Conservation (phyloP, 2,797 vertebrate genomes). For the Champsocephalus gunnari region DNA sequence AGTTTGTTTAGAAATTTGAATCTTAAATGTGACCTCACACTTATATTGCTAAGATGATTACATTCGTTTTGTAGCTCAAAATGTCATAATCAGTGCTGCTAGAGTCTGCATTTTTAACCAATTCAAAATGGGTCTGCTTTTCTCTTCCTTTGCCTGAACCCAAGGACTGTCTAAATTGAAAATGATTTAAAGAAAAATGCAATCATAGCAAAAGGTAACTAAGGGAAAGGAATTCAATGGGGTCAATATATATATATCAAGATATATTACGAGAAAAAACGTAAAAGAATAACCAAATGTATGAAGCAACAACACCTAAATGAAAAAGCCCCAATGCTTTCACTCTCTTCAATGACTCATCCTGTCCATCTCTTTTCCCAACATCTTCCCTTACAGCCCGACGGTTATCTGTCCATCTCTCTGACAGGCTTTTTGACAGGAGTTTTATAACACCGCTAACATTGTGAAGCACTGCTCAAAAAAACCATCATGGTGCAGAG, state of each 20-base stretch:
- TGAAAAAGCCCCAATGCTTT: constrained; percentile 8
- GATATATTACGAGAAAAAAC: neutral
- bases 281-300: neutral
- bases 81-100: too few relatives aligned
- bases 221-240: neutral
- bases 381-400: constrained; percentile 18
- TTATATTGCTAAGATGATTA: too few relatives aligned
- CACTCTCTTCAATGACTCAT: constrained; percentile 28
- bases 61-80: too few relatives aligned
- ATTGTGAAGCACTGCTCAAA: constrained; percentile 42
- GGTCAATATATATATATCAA: neutral
- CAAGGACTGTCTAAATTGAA: neutral
- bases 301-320: neutral
- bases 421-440: constrained; percentile 27
- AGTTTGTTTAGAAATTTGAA: too few relatives aligned
- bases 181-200: neutral
- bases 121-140: neutral
- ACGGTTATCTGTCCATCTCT: constrained; percentile 17
- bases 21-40: too few relatives aligned
- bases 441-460: constrained; percentile 60
- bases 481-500: constrained; percentile 49
- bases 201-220: neutral
- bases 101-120: too few relatives aligned
- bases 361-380: constrained; percentile 17
- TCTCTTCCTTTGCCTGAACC: neutral